phyloP scores from a whole-genome alignment of 2,888 invertebrate genomes.

The Anthophora plumipes region DNA sequence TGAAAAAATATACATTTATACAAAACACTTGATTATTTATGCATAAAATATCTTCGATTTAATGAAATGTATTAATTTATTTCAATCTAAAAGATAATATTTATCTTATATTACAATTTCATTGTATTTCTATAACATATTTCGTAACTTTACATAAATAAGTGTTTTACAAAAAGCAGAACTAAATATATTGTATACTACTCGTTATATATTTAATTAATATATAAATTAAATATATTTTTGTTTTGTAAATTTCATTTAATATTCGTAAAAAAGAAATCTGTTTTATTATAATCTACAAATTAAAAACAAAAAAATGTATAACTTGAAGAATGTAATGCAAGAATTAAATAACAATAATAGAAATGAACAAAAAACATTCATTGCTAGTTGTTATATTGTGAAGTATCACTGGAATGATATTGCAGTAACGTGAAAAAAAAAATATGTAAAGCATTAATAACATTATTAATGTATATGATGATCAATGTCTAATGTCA shows the following conservation, averaged over 20 bases:
- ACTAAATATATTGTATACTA: neutral
- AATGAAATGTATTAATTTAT: neutral
- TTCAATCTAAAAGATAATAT: neutral
- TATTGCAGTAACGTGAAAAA: too few species aligned
- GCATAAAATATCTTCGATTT: neutral
- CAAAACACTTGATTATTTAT: neutral
- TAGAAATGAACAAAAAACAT: neutral
- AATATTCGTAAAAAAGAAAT: slow-evolving; percentile 30
- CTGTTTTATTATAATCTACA: slow-evolving; percentile 4
- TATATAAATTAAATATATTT: slow-evolving; percentile 10
- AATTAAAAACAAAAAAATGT: neutral
- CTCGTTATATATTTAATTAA: slow-evolving; percentile 17
- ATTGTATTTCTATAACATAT: slow-evolving; percentile 26
- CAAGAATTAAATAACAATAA: neutral
- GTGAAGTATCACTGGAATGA: neutral
- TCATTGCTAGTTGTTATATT: neutral
- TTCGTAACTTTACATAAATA: slow-evolving; percentile 18
- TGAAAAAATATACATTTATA: slow-evolving; percentile 6
- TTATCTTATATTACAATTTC: slow-evolving; percentile 2
- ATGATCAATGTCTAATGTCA: slow-evolving; percentile 62
- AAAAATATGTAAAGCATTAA: neutral
- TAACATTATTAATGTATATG: slow-evolving; percentile 36
- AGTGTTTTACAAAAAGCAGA: neutral
- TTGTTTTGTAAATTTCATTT: slow-evolving; percentile 19
- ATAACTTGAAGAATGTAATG: neutral